Base-by-base conservation (phyloP, 64 coral and sea anemone species). In the Actinia tenebrosa region DNA sequence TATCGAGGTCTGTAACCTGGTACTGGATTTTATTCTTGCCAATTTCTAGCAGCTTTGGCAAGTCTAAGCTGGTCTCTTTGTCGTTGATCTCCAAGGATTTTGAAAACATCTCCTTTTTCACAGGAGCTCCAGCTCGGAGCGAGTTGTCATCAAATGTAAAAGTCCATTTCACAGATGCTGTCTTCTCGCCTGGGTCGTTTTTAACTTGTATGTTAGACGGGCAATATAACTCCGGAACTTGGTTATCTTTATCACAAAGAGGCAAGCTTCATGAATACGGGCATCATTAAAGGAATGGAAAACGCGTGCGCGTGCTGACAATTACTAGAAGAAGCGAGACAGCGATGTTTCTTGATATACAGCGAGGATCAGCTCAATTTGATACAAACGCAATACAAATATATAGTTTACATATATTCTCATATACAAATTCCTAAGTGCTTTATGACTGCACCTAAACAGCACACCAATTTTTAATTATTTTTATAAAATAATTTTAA, bases 131-230 rank as follows among this genome's bases (percentile, higher is more conserved):
- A 25, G 5, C 84, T 3, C 22, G 56, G 19, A 92, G 25, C 13
- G 90, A 92, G 30, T 92, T 92, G 78, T 92, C 90, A 23, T 25
- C 27, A 59, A 69, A 92, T 2, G 16, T 23, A 20, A 92, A 81
- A 5, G 7, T 71, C 84, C 78, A 87, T 18, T 1, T 61, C 1
- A 87, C 90, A 20, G 85, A 87, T 1, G 90, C 42, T 13, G 66
- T 64, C 50, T 83, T 87, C 55, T 87, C 58, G 42, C 90, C 90
- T 71, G 4, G 19, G 86, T 87, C 85, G 44, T 87, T 92, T 44
- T 63, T 0, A 7, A 66, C 13, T 47, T 45, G 0, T 16, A 42
- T 23, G 13, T 53, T 15, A 1, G 4, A 13, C 11, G 84, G 53
- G 72, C 89, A 91, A 0, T 52, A 27, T 84, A 92, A 30, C 10